These are phyloP conservation scores for Yponomeuta evonymella DNA, from an alignment of 2,888 invertebrate genomes.

Conservation along the genomic window DNA sequence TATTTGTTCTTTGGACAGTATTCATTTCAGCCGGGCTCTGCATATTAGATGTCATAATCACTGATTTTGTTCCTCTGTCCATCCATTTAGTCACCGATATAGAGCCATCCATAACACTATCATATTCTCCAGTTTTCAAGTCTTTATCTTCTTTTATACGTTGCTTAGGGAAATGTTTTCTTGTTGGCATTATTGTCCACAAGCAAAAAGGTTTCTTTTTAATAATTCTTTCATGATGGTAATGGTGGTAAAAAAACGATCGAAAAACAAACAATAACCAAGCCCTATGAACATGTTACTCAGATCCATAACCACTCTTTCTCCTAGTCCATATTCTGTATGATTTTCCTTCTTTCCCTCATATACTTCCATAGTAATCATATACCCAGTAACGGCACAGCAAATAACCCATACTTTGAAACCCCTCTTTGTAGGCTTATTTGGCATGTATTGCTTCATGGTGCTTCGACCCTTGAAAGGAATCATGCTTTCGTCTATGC, in stretches of 20 bases:
- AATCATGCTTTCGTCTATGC: slow-evolving; percentile 17
- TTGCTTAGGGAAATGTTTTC: slow-evolving; percentile 17
- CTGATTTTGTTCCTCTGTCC: slow-evolving; percentile 17
- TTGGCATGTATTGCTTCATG: slow-evolving; percentile 20
- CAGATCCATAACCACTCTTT: slow-evolving; percentile 14
- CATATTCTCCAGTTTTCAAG: slow-evolving; percentile 15
- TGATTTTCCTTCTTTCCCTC: slow-evolving; percentile 8
- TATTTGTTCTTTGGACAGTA: slow-evolving; percentile 14
- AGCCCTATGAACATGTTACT: slow-evolving; percentile 11
- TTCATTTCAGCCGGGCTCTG: slow-evolving; percentile 11
- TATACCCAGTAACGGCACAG: slow-evolving; percentile 17
- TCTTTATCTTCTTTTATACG: slow-evolving; percentile 12
- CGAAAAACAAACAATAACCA: slow-evolving; percentile 17
- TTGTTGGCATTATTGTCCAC: slow-evolving; percentile 16
- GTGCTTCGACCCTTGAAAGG: slow-evolving; percentile 19
- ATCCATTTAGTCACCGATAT: slow-evolving; percentile 16
- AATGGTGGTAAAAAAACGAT: slow-evolving; percentile 12
- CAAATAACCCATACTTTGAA: slow-evolving; percentile 19
- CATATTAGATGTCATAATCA: slow-evolving; percentile 15
- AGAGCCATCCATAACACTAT: slow-evolving; percentile 14
- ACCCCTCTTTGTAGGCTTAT: slow-evolving; percentile 17
- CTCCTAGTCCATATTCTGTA: background rate
- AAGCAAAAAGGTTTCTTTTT: slow-evolving; percentile 11
- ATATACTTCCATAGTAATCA: slow-evolving; percentile 17
- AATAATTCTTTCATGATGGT: slow-evolving; percentile 8